phyloP scores from a whole-genome alignment of 2,113 vertebrate genomes.

The Dipodomys spectabilis region DNA sequence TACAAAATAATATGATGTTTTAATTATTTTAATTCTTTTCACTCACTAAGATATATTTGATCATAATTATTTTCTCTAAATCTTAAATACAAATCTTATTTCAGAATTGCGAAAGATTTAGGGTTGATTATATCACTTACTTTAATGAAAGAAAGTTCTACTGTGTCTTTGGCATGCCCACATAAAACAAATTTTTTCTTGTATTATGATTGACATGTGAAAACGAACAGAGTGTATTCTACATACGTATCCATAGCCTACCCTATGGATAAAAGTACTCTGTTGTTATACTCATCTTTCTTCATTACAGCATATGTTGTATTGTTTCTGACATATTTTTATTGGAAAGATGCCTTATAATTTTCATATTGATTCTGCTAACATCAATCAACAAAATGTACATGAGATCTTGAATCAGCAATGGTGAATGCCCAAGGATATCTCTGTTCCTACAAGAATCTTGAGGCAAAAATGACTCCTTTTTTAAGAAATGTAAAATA shows the following conservation, averaged over 20 bases:
- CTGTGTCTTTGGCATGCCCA: not conserved
- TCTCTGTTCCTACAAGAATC: not conserved
- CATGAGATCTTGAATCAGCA: constrained; percentile 7
- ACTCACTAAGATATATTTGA: not conserved
- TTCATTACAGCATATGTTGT: not conserved
- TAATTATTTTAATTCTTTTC: not conserved
- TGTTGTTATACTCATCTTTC: not conserved
- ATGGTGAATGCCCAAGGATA: not conserved
- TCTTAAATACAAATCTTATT: not conserved
- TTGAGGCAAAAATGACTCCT: not conserved
- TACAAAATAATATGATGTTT: not conserved
- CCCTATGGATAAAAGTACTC: not conserved
- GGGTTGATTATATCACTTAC: not conserved
- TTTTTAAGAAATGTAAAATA: not conserved
- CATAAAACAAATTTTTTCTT: not conserved
- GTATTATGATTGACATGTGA: not conserved
- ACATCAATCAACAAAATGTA: not conserved
- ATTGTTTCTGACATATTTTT: constrained; percentile 26
- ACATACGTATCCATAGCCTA: not conserved
- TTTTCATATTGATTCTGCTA: constrained; percentile 37
- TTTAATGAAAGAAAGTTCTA: not conserved
- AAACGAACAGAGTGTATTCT: not conserved
- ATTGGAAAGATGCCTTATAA: constrained; percentile 37
- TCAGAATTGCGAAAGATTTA: not conserved
- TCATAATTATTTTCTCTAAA: not conserved